Base-by-base conservation (phyloP, 2,113 vertebrate genomes). In the Aegithalos caudatus region DNA sequence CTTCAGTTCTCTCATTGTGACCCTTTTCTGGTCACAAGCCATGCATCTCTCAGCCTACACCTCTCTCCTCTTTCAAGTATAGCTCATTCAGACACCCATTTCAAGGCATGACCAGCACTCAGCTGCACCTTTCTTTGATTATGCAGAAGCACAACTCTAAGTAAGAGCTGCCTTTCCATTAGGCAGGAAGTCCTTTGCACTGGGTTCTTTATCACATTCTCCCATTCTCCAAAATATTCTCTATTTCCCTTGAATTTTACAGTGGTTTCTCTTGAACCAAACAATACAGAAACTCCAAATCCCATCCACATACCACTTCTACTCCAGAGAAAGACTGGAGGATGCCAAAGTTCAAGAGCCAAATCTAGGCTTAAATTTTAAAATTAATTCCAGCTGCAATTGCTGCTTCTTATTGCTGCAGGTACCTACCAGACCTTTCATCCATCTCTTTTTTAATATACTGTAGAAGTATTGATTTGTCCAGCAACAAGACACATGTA, bases 381-480 rank as follows among this genome's bases (percentile, higher is more conserved):
- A 79, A 74, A 72, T 71, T 65, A 12, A 56, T 84, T 89, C 33
- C 51, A 73, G 44, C 28, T 84, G 81, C 50, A 80, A 31, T 82
- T 93, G 47, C 58, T 82, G 29, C 37, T 95, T 45, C 66, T 89
- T 90, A 28, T 76, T 93, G 42, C 60, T 87, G 50, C 50, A 48
- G 71, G n/a, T 90, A 72, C 50, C 87, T 73, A 57, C 45, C 80
- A 64, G 33, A 51, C 56, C 56, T 71, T 88, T 57, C 35, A 10
- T 86, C 17, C 57, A 65, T 27, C 50, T 69, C 24, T 61, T 73
- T 67, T 91, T 86, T 64, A 90, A 95, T 81, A 51, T 79, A 71
- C 79, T 76, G 38, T 56, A 44, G 71, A 62, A 51, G 21, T 83
- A 64, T 44, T 91, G 95, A 93, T 94, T 91, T 81, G 47, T 29